Percentiles rank a stretch among this genome's conserved stretches.
These are phyloP conservation scores for Pogonocichla stellata DNA, from an alignment of 2,113 vertebrate genomes.

Conservation along the genomic window DNA sequence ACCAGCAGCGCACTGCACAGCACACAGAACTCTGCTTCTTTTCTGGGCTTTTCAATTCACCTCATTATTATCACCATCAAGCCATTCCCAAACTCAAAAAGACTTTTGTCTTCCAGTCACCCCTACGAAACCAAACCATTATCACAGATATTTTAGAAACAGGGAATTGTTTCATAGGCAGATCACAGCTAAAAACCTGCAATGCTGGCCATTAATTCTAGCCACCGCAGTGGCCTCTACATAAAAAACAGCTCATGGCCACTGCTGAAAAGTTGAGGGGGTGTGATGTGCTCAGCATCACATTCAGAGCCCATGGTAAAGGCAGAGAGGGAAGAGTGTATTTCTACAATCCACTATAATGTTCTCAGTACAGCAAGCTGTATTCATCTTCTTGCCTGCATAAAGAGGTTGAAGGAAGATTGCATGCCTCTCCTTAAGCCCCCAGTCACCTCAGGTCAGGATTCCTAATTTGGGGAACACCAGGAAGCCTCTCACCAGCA, in stretches of 20 bases:
- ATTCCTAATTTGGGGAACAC: background rate
- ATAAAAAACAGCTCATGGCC: background rate
- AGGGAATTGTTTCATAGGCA: background rate
- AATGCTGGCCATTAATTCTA: constrained; percentile 5
- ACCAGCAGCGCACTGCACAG: background rate
- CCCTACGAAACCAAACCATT: constrained; percentile 7
- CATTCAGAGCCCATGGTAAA: background rate
- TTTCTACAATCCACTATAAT: background rate
- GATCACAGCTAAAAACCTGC: constrained; percentile 9
- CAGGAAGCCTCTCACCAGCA: background rate
- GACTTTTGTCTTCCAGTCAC: constrained; percentile 30
- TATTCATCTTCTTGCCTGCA: background rate
- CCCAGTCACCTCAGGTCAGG: background rate
- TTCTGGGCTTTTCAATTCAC: constrained; percentile 1
- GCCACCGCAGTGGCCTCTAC: background rate
- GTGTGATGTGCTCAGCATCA: background rate
- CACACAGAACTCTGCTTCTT: background rate
- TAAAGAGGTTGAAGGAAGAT: background rate
- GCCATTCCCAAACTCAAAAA: constrained; percentile 21
- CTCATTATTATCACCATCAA: background rate
- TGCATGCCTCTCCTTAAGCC: background rate
- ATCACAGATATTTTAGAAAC: constrained; percentile 2
- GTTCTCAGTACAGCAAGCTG: background rate
- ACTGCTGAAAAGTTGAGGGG: background rate
- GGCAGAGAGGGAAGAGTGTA: background rate